These are phyloP conservation scores for Nyctalus aviator DNA, from an alignment of 2,797 vertebrate species.

Conservation along the genomic window DNA sequence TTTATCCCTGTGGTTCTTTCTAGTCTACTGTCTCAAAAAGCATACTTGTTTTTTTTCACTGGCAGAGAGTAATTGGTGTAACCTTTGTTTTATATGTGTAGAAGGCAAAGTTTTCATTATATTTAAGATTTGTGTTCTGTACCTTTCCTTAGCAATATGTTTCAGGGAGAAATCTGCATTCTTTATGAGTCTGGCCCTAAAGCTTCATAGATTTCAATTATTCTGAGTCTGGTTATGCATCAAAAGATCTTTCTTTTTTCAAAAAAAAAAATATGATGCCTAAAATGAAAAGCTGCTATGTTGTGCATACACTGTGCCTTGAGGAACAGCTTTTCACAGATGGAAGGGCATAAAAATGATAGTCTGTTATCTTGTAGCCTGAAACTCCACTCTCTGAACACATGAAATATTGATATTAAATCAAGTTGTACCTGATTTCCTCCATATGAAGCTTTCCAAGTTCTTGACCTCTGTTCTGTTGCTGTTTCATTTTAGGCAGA, in stretches of 20 bases:
- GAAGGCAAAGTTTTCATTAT: constrained; percentile 78
- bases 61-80: constrained; percentile 41
- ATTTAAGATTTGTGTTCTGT: constrained; percentile 82
- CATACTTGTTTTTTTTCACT: constrained; percentile 38
- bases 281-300: constrained; percentile 86
- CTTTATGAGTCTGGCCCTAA: constrained; percentile 83
- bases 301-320: constrained; percentile 84
- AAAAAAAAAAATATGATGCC: constrained; percentile 81
- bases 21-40: neutral
- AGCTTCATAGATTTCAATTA: constrained; percentile 83
- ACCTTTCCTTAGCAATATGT: constrained; percentile 68
- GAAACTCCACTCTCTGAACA: constrained; percentile 86
- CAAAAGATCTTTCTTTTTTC: constrained; percentile 83
- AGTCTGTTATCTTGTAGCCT: constrained; percentile 87
- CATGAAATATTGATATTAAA: constrained; percentile 89
- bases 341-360: constrained; percentile 88
- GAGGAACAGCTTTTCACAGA: constrained; percentile 88
- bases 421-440: constrained; percentile 87
- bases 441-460: constrained; percentile 85
- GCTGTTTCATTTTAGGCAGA: constrained; percentile 86
- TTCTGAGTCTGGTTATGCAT: constrained; percentile 83
- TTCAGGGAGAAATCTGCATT: constrained; percentile 63
- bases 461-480: constrained; percentile 85
- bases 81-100: constrained; percentile 71
- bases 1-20: neutral